Evolutionary conservation across 53 echinoderm and acorn worm genomes (phyloP), one percentile per base, ranked within the genome.

Genomic region (Zoroaster sp.): DNA sequence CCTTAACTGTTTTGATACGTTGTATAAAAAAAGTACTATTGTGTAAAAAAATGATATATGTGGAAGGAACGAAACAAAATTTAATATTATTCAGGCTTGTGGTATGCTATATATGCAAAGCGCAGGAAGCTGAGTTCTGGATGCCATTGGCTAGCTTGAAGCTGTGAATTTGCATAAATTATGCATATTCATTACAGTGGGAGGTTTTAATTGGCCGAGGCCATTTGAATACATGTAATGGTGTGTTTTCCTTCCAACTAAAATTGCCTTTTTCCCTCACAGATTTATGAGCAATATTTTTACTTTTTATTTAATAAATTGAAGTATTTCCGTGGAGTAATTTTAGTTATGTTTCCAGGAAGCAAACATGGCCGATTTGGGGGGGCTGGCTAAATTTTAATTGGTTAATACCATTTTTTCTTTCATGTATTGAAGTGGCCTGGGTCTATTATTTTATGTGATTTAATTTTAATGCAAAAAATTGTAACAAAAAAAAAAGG

Each of bases 1-100:
- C 71, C 85, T 70, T 23, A 59, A 70, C 49, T 45, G 49, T 85
- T 85, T 85, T 85, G 85, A 85, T 85, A 85, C 85, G 45, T 85
- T 85, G 85, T 85, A 85, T 70, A 85, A 85, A 78, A n/a, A 85
- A 83, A 85, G 85, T 85, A 85, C 85, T 85, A 85, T 85, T 85
- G 85, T 85, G 70, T 69, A 71, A 71, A 74, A 74, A 74, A 74
- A 74, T 44, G 69, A 81, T 69, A 71, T 83, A 83, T 70, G 71
- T 71, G 85, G 85, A 71, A 71, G 36, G 69, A 85, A 28, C 23
- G 69, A 83, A 83, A 66, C 43, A 69, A 47, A 85, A 21, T 36
- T 85, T 69, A 69, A 85, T 85, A 69, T 83, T 83, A 79, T 83
- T 83, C 69, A 47, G 69, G 85, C 70, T 85, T 85, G 85, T 85